A percentile compares a stretch with the other conserved stretches of the same genome.
Conservation (phyloP, 2,113 vertebrate species). For the Dermatemys mawii region DNA sequence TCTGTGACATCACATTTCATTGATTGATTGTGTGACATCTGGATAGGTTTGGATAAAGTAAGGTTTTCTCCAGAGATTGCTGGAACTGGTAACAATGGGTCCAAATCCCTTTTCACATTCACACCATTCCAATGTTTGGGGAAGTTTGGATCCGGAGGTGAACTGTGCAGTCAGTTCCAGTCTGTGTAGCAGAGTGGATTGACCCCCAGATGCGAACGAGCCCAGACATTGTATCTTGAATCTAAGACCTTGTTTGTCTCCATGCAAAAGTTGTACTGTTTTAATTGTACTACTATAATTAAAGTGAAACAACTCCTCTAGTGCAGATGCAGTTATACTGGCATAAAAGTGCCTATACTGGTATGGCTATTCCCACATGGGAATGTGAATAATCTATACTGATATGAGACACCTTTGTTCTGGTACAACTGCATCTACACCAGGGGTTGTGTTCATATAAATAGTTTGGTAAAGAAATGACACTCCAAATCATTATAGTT, state of each 20-base stretch:
- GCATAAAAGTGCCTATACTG: background rate
- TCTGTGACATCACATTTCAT: conserved; percentile 51
- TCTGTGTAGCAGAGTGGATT: background rate
- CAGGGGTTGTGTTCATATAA: background rate
- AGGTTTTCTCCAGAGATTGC: background rate
- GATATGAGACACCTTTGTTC: background rate
- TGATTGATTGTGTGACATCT: conserved; percentile 60
- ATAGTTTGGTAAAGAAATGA: background rate
- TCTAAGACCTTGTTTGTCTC: background rate
- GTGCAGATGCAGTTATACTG: background rate
- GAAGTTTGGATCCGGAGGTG: background rate
- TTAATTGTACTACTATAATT: background rate
- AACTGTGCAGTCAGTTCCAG: background rate
- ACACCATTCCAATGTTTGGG: background rate
- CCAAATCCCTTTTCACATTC: background rate
- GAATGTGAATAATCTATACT: accelerated
- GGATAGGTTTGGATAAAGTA: background rate
- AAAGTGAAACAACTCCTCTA: background rate
- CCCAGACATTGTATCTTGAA: accelerated
- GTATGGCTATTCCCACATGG: accelerated
- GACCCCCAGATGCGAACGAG: background rate
- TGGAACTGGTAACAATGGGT: background rate
- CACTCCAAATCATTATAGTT: background rate
- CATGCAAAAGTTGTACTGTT: background rate
- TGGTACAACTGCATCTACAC: background rate